phyloP scores from a whole-genome alignment of 2,888 invertebrate species.

The Gari tellinella region DNA sequence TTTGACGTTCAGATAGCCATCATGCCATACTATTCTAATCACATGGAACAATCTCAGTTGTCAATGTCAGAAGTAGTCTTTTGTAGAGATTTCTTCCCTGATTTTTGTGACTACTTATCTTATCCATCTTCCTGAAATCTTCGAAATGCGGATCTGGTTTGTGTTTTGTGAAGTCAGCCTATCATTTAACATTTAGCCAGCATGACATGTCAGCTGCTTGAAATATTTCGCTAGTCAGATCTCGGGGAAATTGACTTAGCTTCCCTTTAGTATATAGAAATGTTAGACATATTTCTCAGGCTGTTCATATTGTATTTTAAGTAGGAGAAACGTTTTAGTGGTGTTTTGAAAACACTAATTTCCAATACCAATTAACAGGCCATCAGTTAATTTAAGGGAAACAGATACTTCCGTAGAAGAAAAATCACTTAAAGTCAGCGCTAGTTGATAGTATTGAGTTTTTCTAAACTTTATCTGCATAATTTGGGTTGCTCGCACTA shows the following conservation, averaged over 20 bases:
- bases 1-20: not conserved
- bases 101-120: constrained; percentile 33
- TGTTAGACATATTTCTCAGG: no score
- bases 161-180: constrained; percentile 1
- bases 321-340: no score
- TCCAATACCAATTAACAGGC: constrained; percentile 7
- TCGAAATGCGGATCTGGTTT: constrained; percentile 34
- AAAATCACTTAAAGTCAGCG: constrained; percentile 30
- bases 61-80: constrained; percentile 54
- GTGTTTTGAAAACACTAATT: no score
- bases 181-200: not conserved
- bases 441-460: constrained; percentile 29
- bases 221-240: no score
- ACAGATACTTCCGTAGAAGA: constrained; percentile 18
- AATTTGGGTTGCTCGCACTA: constrained; percentile 5
- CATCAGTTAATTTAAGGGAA: constrained; percentile 6
- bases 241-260: no score
- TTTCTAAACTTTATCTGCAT: constrained; percentile 21
- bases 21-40: constrained; percentile 14
- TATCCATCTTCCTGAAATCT: constrained; percentile 18
- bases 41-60: constrained; percentile 18
- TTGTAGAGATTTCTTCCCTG: constrained; percentile 33
- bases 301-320: no score
- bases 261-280: no score
- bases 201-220: not conserved